Percentiles rank a stretch among this genome's conserved stretches.
Evolutionary conservation across 2,113 vertebrate genomes (phyloP).

Genomic region (Amia ocellicauda): DNA sequence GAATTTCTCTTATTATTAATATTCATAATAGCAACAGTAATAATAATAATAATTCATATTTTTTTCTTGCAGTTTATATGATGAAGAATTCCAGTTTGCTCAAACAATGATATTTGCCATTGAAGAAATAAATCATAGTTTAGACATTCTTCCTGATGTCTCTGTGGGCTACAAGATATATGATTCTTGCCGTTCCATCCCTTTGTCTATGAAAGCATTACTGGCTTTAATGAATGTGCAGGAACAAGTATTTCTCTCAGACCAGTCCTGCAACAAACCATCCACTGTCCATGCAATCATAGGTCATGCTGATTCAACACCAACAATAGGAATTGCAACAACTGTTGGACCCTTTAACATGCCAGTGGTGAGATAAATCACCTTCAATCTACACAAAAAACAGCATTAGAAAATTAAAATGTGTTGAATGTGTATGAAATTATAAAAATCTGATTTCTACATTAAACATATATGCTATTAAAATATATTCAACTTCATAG

Average conservation of each 20-base stretch:
- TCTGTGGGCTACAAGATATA: background rate
- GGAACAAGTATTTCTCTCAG: background rate
- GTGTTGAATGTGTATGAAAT: background rate
- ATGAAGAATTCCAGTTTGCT: background rate
- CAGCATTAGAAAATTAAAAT: background rate
- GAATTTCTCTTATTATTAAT: too few species aligned
- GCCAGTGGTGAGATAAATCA: background rate
- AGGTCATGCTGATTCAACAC: background rate
- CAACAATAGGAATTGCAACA: background rate
- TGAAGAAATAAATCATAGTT: slow-evolving; percentile 1
- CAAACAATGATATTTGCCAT: background rate
- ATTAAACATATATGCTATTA: background rate
- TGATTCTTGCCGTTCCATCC: background rate
- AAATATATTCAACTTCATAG: too few species aligned
- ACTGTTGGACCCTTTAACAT: background rate
- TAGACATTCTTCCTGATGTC: background rate
- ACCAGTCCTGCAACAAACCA: background rate
- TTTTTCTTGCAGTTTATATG: slow-evolving; percentile 1
- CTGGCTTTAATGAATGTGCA: background rate
- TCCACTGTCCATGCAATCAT: background rate
- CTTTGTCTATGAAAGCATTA: slow-evolving; percentile 2
- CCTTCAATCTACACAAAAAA: too few species aligned
- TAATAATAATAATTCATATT: too few species aligned
- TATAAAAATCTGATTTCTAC: background rate
- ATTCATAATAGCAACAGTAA: too few species aligned